Evolutionary conservation across 2,888 invertebrate species (phyloP).

Genomic region (Antheraea assamensis): DNA sequence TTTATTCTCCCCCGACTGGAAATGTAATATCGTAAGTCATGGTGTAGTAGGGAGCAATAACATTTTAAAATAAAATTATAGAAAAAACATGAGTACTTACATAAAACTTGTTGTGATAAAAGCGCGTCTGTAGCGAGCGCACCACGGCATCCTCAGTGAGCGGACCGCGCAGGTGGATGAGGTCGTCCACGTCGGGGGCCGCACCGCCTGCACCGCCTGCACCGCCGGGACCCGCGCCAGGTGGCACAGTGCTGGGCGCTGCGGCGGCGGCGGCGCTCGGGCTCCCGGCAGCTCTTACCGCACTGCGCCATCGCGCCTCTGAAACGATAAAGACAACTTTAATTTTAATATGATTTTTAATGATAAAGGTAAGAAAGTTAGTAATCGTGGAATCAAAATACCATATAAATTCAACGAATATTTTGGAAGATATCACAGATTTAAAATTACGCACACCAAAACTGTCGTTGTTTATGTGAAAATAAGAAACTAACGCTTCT

Average conservation of each 20-base stretch:
- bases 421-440: no score
- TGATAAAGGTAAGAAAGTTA: neutral
- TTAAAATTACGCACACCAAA: no score
- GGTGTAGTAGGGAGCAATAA: neutral
- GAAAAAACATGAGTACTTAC: constrained; percentile 82
- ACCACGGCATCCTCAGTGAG: constrained; percentile 97
- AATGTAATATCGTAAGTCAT: neutral
- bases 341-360: neutral
- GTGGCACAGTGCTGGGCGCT: constrained; percentile 36
- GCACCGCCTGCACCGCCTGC: constrained; percentile 26
- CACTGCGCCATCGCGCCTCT: constrained; percentile 61
- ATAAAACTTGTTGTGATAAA: constrained; percentile 92
- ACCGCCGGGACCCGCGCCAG: constrained; percentile 18
- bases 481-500: no score
- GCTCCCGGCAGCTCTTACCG: constrained; percentile 33
- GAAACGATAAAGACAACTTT: constrained; percentile 22
- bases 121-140: constrained; percentile 94
- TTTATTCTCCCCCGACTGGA: neutral
- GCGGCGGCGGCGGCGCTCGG: constrained; percentile 38
- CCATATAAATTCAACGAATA: no score
- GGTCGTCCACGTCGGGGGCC: constrained; percentile 87
- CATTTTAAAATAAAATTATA: neutral
- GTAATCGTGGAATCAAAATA: no score
- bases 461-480: no score
- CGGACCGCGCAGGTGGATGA: constrained; percentile 95